A percentile compares a stretch with the other conserved stretches of the same genome.
Conservation (phyloP, 2,797 vertebrate genomes). For the Falco cherrug region DNA sequence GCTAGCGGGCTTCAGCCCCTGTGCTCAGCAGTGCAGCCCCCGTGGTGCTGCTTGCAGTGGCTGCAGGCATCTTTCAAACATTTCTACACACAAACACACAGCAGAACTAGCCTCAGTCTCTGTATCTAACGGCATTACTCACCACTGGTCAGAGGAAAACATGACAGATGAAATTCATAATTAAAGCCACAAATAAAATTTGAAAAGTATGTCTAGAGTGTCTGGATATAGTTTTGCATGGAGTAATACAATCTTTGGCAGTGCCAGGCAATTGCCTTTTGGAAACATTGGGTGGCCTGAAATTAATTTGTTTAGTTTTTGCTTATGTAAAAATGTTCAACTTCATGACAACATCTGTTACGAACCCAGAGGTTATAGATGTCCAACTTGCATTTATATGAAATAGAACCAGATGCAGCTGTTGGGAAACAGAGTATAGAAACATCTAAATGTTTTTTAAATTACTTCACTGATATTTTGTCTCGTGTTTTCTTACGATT, state of each 20-base stretch:
- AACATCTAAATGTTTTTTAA: constrained; percentile 36
- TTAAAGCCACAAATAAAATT: constrained; percentile 1
- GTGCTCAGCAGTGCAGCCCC: not conserved
- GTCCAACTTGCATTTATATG: not conserved
- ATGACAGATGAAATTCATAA: not conserved
- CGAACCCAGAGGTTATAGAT: constrained; percentile 1
- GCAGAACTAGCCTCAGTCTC: not conserved
- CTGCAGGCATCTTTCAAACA: not conserved
- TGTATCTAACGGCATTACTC: not conserved
- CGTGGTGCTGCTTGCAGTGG: not conserved
- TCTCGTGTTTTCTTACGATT: not conserved
- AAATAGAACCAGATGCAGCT: constrained; percentile 43
- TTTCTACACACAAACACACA: not conserved
- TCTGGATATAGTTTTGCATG: constrained; percentile 6
- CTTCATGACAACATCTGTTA: constrained; percentile 5
- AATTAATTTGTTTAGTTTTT: constrained; percentile 6
- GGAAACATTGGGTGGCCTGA: constrained; percentile 16
- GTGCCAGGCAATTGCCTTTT: constrained; percentile 3
- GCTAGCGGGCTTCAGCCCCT: not conserved
- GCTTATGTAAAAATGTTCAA: constrained; percentile 43
- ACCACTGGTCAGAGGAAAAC: not conserved
- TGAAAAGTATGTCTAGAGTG: not conserved
- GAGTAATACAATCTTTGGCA: not conserved
- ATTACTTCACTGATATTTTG: constrained; percentile 42
- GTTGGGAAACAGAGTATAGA: constrained; percentile 9